Conservation (phyloP, 2,113 vertebrate genomes). For the Diadophis punctatus region DNA sequence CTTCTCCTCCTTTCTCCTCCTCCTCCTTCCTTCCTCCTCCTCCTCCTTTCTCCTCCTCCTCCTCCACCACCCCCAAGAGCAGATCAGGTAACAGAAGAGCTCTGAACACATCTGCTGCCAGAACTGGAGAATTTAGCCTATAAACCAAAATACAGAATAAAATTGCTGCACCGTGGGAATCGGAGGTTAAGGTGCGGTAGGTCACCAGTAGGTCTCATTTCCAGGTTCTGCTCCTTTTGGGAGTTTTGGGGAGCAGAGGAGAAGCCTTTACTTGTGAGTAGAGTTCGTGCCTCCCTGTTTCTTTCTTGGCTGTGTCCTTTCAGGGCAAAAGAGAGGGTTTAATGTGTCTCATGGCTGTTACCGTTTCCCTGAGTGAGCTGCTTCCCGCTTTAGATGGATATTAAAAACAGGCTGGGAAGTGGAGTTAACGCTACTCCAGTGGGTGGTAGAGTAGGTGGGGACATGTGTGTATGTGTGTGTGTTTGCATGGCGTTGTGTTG, state of each 20-base stretch:
- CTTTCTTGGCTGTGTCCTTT: not conserved
- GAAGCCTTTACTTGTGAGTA: not conserved
- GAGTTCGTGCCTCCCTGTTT: not conserved
- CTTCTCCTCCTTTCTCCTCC: too few species aligned
- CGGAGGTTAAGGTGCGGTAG: not conserved
- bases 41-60: too few species aligned
- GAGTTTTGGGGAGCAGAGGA: not conserved
- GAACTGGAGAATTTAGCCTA: slow-evolving; percentile 14
- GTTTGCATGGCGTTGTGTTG: too few species aligned
- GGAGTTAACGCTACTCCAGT: too few species aligned
- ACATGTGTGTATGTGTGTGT: too few species aligned
- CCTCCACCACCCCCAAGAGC: not conserved
- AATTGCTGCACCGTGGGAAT: slow-evolving; percentile 11
- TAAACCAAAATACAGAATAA: not conserved
- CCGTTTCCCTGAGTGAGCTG: not conserved
- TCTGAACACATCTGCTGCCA: not conserved
- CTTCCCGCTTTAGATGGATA: not conserved
- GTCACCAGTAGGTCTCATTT: not conserved
- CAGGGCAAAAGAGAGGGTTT: not conserved
- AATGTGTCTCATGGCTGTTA: not conserved
- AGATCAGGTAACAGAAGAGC: slow-evolving; percentile 4
- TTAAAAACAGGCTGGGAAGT: not conserved
- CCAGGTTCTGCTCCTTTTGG: not conserved
- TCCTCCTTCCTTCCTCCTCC: too few species aligned
- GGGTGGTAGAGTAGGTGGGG: too few species aligned